Evolutionary conservation across 2,113 vertebrate species (phyloP).

Genomic region (Pica pica): DNA sequence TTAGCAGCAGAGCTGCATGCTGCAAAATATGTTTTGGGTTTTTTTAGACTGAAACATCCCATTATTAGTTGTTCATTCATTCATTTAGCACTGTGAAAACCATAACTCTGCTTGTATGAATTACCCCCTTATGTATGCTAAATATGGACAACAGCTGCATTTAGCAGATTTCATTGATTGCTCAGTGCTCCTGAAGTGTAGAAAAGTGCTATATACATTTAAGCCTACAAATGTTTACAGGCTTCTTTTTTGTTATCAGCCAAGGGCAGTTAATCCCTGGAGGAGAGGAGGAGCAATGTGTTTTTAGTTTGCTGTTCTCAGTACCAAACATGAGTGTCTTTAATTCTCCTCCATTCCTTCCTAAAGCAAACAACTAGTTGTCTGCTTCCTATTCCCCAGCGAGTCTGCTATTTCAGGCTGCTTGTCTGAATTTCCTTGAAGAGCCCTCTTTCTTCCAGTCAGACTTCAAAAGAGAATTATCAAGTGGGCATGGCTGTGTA

Average conservation of each 20-base stretch:
- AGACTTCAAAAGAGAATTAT: slow-evolving; percentile 8
- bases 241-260: background rate
- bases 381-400: background rate
- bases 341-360: background rate
- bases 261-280: background rate
- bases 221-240: background rate
- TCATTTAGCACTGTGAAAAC: background rate
- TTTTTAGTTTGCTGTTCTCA: background rate
- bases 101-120: background rate
- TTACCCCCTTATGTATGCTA: background rate
- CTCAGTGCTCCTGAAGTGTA: background rate
- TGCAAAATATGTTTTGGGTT: background rate
- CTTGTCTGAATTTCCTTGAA: slow-evolving; percentile 3
- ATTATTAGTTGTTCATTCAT: background rate
- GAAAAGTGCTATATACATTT: background rate
- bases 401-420: background rate
- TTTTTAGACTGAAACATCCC: background rate
- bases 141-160: background rate
- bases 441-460: background rate
- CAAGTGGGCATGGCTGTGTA: background rate
- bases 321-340: background rate
- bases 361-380: background rate
- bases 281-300: background rate
- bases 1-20: background rate
- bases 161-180: background rate